Conservation (phyloP, 2,113 vertebrate species). For the Zosterops hypoxanthus region DNA sequence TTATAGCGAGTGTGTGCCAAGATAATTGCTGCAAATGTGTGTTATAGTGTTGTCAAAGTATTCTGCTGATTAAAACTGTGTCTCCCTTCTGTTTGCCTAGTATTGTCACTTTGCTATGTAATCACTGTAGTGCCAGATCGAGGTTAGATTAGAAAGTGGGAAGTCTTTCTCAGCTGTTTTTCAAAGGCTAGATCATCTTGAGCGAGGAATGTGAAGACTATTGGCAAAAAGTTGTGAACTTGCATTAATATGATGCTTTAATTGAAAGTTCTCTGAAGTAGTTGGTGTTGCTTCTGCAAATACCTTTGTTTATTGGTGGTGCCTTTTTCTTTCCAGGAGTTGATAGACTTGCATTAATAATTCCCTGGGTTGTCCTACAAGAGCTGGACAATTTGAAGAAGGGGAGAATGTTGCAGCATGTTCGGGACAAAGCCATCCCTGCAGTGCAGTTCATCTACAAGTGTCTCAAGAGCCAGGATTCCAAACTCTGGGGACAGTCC, state of each 20-base stretch:
- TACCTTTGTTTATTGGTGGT: background rate
- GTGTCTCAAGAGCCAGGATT: conserved; percentile 81
- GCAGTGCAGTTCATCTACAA: conserved; percentile 90
- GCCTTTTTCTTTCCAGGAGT: conserved; percentile 64
- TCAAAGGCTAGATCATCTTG: background rate
- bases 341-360: conserved; percentile 81
- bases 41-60: background rate
- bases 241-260: background rate
- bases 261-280: background rate
- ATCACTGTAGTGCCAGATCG: background rate
- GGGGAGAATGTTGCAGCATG: conserved; percentile 78
- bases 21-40: background rate
- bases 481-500: conserved; percentile 88
- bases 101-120: background rate
- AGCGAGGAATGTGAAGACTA: background rate
- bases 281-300: background rate
- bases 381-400: conserved; percentile 90
- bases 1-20: background rate
- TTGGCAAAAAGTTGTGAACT: background rate
- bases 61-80: background rate
- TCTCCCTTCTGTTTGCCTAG: background rate
- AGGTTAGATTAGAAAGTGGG: background rate
- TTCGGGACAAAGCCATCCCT: conserved; percentile 82
- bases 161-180: background rate
- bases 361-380: conserved; percentile 95